Evolutionary conservation across 92 coral and sea anemone species (phyloP).

Genomic region (Ricordea florida): DNA sequence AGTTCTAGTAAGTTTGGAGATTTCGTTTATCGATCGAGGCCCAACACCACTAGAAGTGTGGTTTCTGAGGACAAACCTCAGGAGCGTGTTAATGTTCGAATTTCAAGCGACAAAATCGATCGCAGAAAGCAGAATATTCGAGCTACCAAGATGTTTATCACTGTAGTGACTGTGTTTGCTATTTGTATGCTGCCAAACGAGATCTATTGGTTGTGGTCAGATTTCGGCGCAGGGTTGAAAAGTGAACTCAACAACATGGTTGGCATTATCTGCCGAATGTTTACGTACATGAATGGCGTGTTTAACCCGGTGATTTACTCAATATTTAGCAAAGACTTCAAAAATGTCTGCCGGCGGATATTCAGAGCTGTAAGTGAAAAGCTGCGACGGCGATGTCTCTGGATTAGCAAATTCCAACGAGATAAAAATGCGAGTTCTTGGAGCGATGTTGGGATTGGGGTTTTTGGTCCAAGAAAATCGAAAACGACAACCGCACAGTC

Average conservation of each 20-base stretch:
- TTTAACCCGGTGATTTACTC: constrained; percentile 63
- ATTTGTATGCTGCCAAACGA: constrained; percentile 68
- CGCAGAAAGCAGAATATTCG: constrained; percentile 37
- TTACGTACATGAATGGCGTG: constrained; percentile 68
- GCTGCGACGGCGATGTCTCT: too few relatives aligned
- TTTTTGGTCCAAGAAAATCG: too few relatives aligned
- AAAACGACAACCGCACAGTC: too few relatives aligned
- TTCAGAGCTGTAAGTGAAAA: too few relatives aligned
- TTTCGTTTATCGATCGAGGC: background rate
- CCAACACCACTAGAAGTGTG: too few relatives aligned
- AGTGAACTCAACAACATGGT: constrained; percentile 17
- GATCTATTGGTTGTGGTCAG: constrained; percentile 71
- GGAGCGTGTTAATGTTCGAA: too few relatives aligned
- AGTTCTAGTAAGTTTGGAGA: constrained; percentile 12
- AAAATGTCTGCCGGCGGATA: too few relatives aligned
- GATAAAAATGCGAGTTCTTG: too few relatives aligned
- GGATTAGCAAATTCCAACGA: too few relatives aligned
- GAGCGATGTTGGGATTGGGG: too few relatives aligned
- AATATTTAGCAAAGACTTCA: constrained; percentile 53
- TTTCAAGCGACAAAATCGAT: background rate
- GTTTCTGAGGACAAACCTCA: too few relatives aligned
- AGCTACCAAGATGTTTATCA: constrained; percentile 66
- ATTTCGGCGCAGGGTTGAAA: constrained; percentile 48
- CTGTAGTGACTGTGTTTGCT: constrained; percentile 62
- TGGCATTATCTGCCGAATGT: constrained; percentile 62